Evolutionary conservation across 2,888 invertebrate species (phyloP).

Genomic region (Stenodera caucasica): DNA sequence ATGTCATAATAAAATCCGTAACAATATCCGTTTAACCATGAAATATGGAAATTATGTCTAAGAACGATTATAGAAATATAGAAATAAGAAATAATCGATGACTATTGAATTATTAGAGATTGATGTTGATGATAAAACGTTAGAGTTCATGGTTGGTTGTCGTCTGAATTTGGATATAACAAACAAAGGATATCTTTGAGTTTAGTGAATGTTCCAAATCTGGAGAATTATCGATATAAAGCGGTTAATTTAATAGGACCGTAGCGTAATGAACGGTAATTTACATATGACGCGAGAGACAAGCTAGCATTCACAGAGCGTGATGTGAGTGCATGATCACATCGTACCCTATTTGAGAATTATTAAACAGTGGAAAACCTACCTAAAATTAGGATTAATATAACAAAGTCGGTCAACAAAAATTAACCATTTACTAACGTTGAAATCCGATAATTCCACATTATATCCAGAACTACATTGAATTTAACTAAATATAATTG

Average conservation of each 20-base stretch:
- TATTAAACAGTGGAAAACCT: conserved; percentile 16
- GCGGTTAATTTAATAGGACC: conserved; percentile 29
- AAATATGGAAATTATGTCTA: neutral
- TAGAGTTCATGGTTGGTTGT: conserved; percentile 13
- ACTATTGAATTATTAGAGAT: too few relatives aligned
- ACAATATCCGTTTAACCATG: neutral
- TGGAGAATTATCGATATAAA: conserved; percentile 28
- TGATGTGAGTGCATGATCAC: conserved; percentile 28
- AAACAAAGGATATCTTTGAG: conserved; percentile 24
- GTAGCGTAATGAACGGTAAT: conserved; percentile 29
- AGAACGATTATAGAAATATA: too few relatives aligned
- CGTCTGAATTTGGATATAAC: too few relatives aligned
- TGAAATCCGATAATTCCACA: neutral
- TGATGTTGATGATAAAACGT: too few relatives aligned
- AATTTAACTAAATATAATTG: neutral
- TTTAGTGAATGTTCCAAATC: conserved; percentile 21
- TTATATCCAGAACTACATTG: neutral
- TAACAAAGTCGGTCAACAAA: conserved; percentile 2
- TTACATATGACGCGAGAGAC: conserved; percentile 30
- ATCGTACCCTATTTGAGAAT: conserved; percentile 19
- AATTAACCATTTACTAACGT: neutral
- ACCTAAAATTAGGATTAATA: conserved; percentile 15
- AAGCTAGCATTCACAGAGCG: conserved; percentile 25
- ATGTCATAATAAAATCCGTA: conserved; percentile 2
- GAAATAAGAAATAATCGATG: too few relatives aligned